Evolutionary conservation across 2,797 vertebrate genomes (phyloP), one percentile per base, ranked within the genome.

Genomic region (Eurystomus glaucurus): DNA sequence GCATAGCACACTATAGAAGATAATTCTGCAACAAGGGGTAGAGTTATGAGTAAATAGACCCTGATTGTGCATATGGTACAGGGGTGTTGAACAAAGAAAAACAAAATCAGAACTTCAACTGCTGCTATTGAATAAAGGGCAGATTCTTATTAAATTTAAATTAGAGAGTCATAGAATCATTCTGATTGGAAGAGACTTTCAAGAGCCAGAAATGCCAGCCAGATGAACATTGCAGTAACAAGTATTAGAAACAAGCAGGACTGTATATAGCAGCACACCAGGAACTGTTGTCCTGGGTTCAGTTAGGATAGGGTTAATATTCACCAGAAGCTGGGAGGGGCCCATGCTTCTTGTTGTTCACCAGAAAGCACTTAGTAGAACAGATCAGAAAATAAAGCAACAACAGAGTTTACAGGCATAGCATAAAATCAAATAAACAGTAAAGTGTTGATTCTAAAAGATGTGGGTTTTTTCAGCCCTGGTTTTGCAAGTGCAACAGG

Each of bases 281-380:
- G 88, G 76, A 68, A 72, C 69, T 85, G 31, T n/a, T 57, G 31
- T n/a, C 12, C 19, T 55, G 31, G 19, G n/a, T 20, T 57, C 31
- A 29, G 54, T 31, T 57, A 33, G 7, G 12, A 55, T 55, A n/a
- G 31, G 54, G 54, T n/a, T 55, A 55, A 55, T 55, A n/a, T 55
- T 55, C 54, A 55, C 31, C 54, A 55, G 31, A 31, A 55, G 19
- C 31, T 55, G 20, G 54, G 28, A 54, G 29, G 16, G 17, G 54
- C 6, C 31, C 54, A 55, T 1, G 3, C 8, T 78, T 80, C 35
- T 61, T 70, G 62, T 61, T 91, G 62, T 64, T 91, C 48, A 50
- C 95, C 81, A 77, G 33, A 92, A 90, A 35, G 25, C 33, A 74
- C 64, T 91, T 85, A 92, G 85, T 93, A 88, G 81, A 94, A 72